These are phyloP conservation scores for Galaxias olidus DNA, from an alignment of 2,797 vertebrate genomes.

Conservation along the genomic window DNA sequence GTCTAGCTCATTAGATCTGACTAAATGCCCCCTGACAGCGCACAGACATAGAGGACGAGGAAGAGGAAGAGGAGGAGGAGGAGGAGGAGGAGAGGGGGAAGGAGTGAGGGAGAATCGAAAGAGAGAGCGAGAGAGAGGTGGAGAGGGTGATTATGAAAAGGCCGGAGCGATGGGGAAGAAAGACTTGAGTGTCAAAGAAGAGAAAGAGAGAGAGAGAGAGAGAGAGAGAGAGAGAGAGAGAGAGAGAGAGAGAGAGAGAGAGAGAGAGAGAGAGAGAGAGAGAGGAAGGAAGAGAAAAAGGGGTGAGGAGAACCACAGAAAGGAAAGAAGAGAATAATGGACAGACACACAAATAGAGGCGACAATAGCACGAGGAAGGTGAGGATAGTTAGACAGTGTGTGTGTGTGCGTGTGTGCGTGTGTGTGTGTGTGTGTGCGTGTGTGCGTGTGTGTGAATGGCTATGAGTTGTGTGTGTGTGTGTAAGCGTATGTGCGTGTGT, in stretches of 20 bases:
- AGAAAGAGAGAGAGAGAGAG: too few relatives aligned
- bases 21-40: not conserved
- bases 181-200: too few relatives aligned
- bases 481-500: slow-evolving; percentile 12
- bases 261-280: not conserved
- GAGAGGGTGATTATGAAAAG: too few relatives aligned
- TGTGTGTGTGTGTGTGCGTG: slow-evolving; percentile 1
- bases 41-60: too few relatives aligned
- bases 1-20: not conserved
- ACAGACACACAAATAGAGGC: slow-evolving; percentile 14
- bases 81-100: too few relatives aligned
- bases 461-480: slow-evolving; percentile 21
- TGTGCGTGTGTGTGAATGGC: too few relatives aligned
- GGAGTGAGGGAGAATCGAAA: not conserved
- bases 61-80: not conserved
- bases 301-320: not conserved
- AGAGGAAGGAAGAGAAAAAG: not conserved
- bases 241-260: not conserved
- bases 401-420: not conserved
- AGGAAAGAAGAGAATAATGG: not conserved
- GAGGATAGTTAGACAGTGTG: slow-evolving; percentile 24
- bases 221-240: not conserved
- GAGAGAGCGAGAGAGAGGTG: not conserved
- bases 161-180: too few relatives aligned
- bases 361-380: not conserved